Evolutionary conservation across 2,797 vertebrate species (phyloP).

Genomic region (Falco cherrug): DNA sequence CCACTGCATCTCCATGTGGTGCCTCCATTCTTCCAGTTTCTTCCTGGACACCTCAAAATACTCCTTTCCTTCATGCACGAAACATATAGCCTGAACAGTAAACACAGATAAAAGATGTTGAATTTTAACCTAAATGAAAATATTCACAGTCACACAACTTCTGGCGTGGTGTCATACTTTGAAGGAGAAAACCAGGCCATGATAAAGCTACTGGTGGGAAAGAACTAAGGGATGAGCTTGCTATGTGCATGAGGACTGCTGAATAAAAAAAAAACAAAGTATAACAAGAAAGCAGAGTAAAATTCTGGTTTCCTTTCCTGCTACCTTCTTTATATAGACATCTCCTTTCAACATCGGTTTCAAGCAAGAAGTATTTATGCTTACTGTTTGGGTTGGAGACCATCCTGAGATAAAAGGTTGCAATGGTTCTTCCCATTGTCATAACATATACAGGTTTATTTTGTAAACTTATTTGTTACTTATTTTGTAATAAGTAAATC

Average conservation of each 20-base stretch:
- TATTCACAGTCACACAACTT: background rate
- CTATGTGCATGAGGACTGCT: background rate
- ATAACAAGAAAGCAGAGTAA: background rate
- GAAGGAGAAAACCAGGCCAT: background rate
- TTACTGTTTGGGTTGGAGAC: background rate
- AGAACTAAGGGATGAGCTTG: background rate
- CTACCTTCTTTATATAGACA: background rate
- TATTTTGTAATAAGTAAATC: background rate
- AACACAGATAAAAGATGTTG: background rate
- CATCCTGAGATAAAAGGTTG: background rate
- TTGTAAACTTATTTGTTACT: background rate
- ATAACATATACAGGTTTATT: background rate
- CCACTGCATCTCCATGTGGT: background rate
- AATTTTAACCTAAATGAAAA: background rate
- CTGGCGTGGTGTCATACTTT: background rate
- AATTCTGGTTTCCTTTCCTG: background rate
- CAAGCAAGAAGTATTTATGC: background rate
- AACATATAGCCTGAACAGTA: background rate
- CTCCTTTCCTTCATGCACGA: background rate
- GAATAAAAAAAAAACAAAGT: background rate
- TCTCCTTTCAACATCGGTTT: background rate
- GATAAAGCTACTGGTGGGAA: background rate
- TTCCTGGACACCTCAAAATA: background rate
- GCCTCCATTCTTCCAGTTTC: background rate
- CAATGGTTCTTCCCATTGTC: background rate